These are phyloP conservation scores for Hoplodrina blanda DNA, from an alignment of 2,888 invertebrate species.

Conservation along the genomic window DNA sequence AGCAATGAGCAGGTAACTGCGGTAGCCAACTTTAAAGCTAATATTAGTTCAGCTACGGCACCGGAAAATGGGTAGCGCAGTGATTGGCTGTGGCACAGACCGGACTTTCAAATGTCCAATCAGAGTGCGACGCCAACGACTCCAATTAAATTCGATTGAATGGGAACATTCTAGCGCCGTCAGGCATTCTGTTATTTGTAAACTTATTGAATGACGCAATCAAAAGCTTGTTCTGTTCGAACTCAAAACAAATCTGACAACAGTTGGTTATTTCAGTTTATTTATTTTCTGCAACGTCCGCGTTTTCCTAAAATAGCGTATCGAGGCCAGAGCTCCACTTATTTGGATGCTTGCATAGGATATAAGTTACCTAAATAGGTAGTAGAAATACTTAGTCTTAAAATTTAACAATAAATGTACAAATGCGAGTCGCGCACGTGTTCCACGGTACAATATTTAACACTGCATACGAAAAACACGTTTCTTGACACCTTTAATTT, in stretches of 20 bases:
- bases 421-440: no score
- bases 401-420: background rate
- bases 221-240: constrained; percentile 45
- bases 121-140: constrained; percentile 47
- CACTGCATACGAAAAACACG: no score
- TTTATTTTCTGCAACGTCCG: constrained; percentile 21
- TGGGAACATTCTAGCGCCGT: constrained; percentile 56
- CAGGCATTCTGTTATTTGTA: constrained; percentile 58
- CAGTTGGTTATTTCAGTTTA: constrained; percentile 29
- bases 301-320: constrained; percentile 11
- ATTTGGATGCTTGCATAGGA: background rate
- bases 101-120: constrained; percentile 59
- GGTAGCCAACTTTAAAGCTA: constrained; percentile 60
- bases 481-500: no score
- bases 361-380: background rate
- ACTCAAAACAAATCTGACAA: constrained; percentile 47
- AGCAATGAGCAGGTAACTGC: constrained; percentile 60
- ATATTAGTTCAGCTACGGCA: constrained; percentile 58
- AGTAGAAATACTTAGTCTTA: background rate
- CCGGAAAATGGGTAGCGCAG: constrained; percentile 53
- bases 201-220: constrained; percentile 56
- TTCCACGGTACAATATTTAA: no score
- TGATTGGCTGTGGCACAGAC: constrained; percentile 58
- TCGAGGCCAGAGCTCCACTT: background rate
- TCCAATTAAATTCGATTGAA: constrained; percentile 64